phyloP scores from a whole-genome alignment of 2,888 invertebrate genomes.

The Atherix ibis region DNA sequence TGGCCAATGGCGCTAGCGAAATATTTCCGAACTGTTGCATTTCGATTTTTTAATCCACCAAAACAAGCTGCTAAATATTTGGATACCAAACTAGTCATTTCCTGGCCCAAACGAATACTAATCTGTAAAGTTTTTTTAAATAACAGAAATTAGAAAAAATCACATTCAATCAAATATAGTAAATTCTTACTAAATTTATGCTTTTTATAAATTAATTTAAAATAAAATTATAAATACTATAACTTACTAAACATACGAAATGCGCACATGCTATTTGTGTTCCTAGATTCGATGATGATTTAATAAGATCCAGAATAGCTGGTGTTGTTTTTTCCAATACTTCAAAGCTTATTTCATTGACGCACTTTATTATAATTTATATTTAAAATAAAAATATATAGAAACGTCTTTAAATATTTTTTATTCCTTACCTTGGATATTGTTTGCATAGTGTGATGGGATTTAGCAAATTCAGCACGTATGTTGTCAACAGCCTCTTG shows the following conservation, averaged over 20 bases:
- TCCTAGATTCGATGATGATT: constrained; percentile 62
- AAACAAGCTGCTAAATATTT: constrained; percentile 41
- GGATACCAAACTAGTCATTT: constrained; percentile 40
- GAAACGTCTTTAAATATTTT: background rate
- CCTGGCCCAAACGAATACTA: constrained; percentile 36
- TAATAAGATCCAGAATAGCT: constrained; percentile 64
- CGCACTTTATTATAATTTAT: constrained; percentile 32
- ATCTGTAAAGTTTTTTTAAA: constrained; percentile 16
- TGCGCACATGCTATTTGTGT: constrained; percentile 71
- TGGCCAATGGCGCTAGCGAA: constrained; percentile 75
- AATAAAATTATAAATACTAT: background rate
- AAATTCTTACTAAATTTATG: background rate
- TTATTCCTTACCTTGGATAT: constrained; percentile 49
- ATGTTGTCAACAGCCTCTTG: constrained; percentile 65
- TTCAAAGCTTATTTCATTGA: constrained; percentile 57
- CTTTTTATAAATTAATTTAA: constrained; percentile 1
- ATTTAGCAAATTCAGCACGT: constrained; percentile 64
- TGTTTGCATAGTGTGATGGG: constrained; percentile 78
- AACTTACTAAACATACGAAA: constrained; percentile 52
- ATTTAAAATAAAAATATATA: constrained; percentile 6
- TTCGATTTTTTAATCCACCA: constrained; percentile 69
- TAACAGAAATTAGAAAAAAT: too few species aligned
- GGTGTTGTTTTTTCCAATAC: constrained; percentile 68
- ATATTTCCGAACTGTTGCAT: constrained; percentile 66
- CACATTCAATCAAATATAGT: background rate